Percentiles rank a stretch among this genome's conserved stretches.
These are phyloP conservation scores for Carcina quercana DNA, from an alignment of 2,888 invertebrate genomes.

Conservation along the genomic window DNA sequence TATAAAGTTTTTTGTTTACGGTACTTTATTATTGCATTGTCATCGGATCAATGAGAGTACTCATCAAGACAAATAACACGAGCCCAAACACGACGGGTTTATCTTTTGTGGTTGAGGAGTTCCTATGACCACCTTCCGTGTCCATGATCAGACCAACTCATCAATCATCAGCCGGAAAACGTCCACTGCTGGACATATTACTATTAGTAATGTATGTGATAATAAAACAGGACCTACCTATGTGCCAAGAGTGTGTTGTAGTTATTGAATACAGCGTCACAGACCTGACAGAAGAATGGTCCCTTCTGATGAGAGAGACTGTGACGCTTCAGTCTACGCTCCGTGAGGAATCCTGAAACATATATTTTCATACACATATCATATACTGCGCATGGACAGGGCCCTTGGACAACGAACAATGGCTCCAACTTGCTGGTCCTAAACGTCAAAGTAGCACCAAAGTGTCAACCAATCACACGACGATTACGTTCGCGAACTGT, in stretches of 20 bases:
- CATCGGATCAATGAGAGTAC: background rate
- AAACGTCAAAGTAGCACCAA: background rate
- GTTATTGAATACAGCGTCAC: slow-evolving; percentile 18
- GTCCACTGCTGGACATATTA: background rate
- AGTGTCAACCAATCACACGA: background rate
- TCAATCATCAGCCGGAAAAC: background rate
- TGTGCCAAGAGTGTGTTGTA: slow-evolving; percentile 20
- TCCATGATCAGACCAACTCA: too few species aligned
- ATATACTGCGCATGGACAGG: background rate
- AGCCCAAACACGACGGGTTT: background rate
- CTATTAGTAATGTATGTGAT: too few species aligned
- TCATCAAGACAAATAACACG: background rate
- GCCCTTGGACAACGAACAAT: background rate
- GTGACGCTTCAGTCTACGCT: slow-evolving; percentile 20
- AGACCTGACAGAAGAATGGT: slow-evolving; percentile 17
- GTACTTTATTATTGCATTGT: background rate
- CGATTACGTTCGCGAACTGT: background rate
- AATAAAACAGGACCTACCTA: too few species aligned
- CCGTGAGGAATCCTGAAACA: slow-evolving; percentile 17
- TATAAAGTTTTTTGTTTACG: too few species aligned
- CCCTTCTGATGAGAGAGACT: slow-evolving; percentile 19
- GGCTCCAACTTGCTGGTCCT: too few species aligned
- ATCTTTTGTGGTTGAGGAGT: too few species aligned
- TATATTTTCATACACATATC: background rate
- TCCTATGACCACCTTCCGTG: too few species aligned